phyloP scores from a whole-genome alignment of 2,888 invertebrate genomes.

The Balanococcus diminutus region DNA sequence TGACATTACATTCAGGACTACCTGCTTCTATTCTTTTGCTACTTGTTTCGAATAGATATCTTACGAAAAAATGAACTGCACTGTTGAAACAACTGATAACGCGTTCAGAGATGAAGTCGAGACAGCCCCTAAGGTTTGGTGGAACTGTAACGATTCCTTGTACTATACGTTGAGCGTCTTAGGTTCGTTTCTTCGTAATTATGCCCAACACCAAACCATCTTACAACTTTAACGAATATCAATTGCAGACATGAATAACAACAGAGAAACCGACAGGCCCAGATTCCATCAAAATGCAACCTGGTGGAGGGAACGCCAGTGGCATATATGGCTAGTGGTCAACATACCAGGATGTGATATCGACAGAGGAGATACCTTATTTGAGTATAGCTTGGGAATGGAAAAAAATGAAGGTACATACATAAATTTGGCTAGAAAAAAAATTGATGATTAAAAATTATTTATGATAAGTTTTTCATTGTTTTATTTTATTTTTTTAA shows the following conservation, averaged over 20 bases:
- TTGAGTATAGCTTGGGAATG: conserved; percentile 68
- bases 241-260: neutral
- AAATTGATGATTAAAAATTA: too few relatives aligned
- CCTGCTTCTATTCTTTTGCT: neutral
- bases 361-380: conserved; percentile 73
- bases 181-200: neutral
- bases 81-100: neutral
- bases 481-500: neutral
- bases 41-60: neutral
- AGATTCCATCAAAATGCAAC: neutral
- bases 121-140: neutral
- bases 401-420: neutral
- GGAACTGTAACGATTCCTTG: neutral
- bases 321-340: conserved; percentile 74
- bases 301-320: neutral
- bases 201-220: neutral
- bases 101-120: conserved; percentile 11
- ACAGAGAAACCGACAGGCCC: neutral
- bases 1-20: neutral
- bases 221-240: neutral
- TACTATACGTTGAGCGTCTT: neutral
- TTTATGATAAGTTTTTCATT: too few relatives aligned
- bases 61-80: neutral
- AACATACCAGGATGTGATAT: conserved; percentile 80
- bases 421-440: neutral